phyloP scores from a whole-genome alignment of 2,113 vertebrate species.

The Rissa tridactyla region DNA sequence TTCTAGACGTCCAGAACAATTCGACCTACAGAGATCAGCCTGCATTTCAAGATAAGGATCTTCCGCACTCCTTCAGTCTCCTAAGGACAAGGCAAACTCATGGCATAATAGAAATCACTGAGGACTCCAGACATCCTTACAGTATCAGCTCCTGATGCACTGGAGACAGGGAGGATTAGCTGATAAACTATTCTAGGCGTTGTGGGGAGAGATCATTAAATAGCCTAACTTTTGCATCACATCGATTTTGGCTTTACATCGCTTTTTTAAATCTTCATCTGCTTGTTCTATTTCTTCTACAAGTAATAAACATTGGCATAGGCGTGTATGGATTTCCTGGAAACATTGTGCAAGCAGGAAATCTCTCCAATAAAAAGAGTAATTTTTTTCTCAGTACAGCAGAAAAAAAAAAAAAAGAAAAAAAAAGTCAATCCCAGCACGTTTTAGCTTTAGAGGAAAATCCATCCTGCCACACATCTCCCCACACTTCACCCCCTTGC shows the following conservation, averaged over 20 bases:
- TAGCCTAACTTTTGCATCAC: background rate
- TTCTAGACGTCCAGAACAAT: background rate
- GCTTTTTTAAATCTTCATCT: conserved; percentile 11
- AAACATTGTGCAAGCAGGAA: conserved; percentile 69
- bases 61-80: background rate
- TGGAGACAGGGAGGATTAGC: conserved; percentile 20
- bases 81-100: background rate
- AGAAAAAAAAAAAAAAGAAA: background rate
- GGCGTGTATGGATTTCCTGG: conserved; percentile 57
- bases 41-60: background rate
- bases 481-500: background rate
- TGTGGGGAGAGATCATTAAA: background rate
- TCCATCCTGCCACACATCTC: background rate
- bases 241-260: background rate
- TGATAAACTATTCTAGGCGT: background rate
- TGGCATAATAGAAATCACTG: background rate
- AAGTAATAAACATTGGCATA: conserved; percentile 64
- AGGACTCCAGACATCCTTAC: background rate
- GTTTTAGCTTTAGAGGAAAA: conserved; percentile 7
- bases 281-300: conserved; percentile 60
- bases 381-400: conserved; percentile 21
- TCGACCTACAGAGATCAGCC: background rate
- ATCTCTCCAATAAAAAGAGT: conserved; percentile 57
- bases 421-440: background rate
- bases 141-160: background rate